Base-by-base conservation (phyloP, 2,888 invertebrate species). In the Cyclophora albipunctata region DNA sequence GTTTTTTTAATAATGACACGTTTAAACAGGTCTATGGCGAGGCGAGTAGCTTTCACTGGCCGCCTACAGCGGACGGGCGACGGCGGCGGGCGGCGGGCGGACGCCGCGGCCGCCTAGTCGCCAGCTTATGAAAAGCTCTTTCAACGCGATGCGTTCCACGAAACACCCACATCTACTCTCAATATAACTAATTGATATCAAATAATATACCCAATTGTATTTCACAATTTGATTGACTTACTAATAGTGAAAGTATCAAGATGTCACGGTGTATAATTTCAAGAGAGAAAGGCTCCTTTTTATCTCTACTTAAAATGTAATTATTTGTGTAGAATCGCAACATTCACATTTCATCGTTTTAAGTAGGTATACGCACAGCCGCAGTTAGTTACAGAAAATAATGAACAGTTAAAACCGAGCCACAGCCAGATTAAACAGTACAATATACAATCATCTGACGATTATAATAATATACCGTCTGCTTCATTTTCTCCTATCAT, bases 241-340 rank as follows among this genome's bases (percentile, higher is more conserved):
- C 73, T 33, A 72, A 75, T 72, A 75, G 81, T 74, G 83, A 87
- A 86, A 86, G 87, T 83, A 72, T 80, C 81, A 77, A 81, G 72
- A 73, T 78, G 80, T 82, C 78, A 86, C 83, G 84, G 78, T 78
- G 75, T 78, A 73, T 79, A 76, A 79, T 77, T 81, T 76, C 64
- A 66, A 77, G 71, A 76, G 85, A 81, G 85, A 87, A 84, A 84
- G 83, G 76, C 74, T 66, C 62, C 69, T 73, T 74, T 67, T 64
- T 67, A 69, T 71, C 63, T 62, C 64, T 63, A 61, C 52, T 59
- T 60, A 59, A 59, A 59, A 58, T 55, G 54, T 54, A 57, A 55
- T 60, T 55, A 58, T 57, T 62, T 62, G 58, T 66, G 59, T 64
- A 64, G 63, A 62, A 57, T 66, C 61, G 46, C 43, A 60, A 62